Conservation (phyloP, 2,113 vertebrate genomes). For the Prunella himalayana region DNA sequence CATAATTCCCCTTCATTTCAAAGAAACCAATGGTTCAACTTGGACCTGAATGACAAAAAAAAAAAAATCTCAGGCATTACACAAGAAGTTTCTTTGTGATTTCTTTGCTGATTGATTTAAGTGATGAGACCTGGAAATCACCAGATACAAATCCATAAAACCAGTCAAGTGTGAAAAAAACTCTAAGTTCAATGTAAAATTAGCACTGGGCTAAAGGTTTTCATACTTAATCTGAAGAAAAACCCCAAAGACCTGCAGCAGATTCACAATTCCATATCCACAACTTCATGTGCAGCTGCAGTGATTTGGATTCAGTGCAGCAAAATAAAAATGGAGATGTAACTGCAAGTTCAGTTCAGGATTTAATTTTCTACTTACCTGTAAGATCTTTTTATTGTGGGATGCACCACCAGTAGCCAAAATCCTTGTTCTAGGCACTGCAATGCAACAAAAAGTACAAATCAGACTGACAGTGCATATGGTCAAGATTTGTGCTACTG, state of each 20-base stretch:
- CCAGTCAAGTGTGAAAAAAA: background rate
- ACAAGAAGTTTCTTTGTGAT: background rate
- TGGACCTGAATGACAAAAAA: background rate
- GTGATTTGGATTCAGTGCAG: background rate
- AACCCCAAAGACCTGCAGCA: background rate
- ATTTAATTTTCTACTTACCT: conserved; percentile 70
- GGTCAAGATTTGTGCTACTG: background rate
- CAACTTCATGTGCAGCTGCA: background rate
- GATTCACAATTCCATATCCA: background rate
- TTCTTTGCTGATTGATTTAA: background rate
- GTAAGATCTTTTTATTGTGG: conserved; percentile 84
- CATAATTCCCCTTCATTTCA: background rate
- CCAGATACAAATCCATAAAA: background rate
- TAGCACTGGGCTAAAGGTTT: background rate
- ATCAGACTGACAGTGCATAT: background rate
- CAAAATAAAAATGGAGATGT: background rate
- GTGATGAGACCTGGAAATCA: background rate
- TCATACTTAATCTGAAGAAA: background rate
- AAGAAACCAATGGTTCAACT: background rate
- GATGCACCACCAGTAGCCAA: conserved; percentile 94
- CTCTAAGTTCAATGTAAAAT: background rate
- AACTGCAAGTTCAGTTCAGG: background rate
- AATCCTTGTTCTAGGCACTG: conserved; percentile 86
- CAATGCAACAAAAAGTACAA: conserved; percentile 29
- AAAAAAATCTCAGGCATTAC: background rate